Conservation (phyloP, 2,113 vertebrate genomes). For the Cygnus atratus region DNA sequence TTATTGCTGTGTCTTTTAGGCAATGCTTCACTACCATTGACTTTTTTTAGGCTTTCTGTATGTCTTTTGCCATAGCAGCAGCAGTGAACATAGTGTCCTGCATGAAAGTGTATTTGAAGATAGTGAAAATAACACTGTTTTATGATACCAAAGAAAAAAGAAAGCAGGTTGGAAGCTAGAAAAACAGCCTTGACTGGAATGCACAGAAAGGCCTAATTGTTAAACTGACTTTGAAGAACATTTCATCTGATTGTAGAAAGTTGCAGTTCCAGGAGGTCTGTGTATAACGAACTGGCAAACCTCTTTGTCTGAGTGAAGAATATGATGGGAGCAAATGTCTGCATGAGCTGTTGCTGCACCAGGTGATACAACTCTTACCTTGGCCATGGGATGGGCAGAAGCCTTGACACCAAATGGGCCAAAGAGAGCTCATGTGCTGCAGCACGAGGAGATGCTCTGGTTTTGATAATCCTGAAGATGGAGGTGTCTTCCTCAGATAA, state of each 20-base stretch:
- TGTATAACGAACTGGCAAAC: background rate
- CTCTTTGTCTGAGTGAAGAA: background rate
- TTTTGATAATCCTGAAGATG: background rate
- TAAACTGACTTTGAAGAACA: background rate
- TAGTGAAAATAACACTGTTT: background rate
- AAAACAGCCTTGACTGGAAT: background rate
- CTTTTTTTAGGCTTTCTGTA: background rate
- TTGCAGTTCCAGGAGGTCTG: background rate
- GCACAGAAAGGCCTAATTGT: background rate
- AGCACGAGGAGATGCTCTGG: background rate
- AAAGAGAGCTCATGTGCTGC: accelerated
- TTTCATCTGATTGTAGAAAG: background rate
- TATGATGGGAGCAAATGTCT: background rate
- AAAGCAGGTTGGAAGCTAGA: background rate
- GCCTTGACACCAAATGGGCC: accelerated
- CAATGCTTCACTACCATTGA: background rate
- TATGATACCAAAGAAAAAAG: too few relatives aligned
- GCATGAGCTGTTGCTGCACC: too few relatives aligned
- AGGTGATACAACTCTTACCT: background rate
- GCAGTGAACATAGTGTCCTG: background rate
- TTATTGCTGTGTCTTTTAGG: background rate
- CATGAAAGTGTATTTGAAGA: background rate
- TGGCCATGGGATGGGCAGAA: background rate
- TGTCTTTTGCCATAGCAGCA: background rate
- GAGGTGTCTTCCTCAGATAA: background rate